phyloP scores from a whole-genome alignment of 1,140 invertebrate species.

The Drosophila parabipectinata region DNA sequence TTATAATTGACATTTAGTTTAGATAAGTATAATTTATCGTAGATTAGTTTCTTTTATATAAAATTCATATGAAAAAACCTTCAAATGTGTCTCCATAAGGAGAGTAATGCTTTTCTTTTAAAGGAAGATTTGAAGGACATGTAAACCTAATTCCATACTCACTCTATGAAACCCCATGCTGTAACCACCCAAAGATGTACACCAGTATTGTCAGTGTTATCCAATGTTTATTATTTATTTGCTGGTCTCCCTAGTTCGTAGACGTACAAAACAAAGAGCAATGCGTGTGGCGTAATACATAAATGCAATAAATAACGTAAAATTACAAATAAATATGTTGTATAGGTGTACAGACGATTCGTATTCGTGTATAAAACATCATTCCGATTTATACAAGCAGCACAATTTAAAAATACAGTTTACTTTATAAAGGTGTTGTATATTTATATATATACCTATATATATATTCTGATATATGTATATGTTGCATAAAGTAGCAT shows the following conservation, averaged over 20 bases:
- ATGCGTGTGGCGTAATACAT: constrained; percentile 70
- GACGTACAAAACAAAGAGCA: constrained; percentile 66
- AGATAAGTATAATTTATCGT: too few species aligned
- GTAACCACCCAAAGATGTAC: neutral
- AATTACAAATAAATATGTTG: constrained; percentile 78
- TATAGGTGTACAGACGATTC: constrained; percentile 66
- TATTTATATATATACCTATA: constrained; percentile 18
- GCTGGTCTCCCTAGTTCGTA: constrained; percentile 60
- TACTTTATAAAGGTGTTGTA: constrained; percentile 50
- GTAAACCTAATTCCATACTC: too few species aligned
- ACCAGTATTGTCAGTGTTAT: constrained; percentile 31
- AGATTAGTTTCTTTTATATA: too few species aligned
- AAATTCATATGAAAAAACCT: too few species aligned
- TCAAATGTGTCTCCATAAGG: too few species aligned
- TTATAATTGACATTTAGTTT: too few species aligned
- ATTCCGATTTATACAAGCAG: constrained; percentile 71
- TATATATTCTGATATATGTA: constrained; percentile 55
- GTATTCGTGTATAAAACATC: constrained; percentile 65
- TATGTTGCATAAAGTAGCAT: constrained; percentile 78
- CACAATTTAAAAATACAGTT: constrained; percentile 76
- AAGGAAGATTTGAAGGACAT: too few species aligned
- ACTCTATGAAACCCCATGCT: too few species aligned
- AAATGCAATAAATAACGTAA: constrained; percentile 82
- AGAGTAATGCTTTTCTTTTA: too few species aligned
- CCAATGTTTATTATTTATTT: constrained; percentile 57